These are phyloP conservation scores for Megastigmus dorsalis DNA, from an alignment of 2,888 invertebrate genomes.

Conservation along the genomic window DNA sequence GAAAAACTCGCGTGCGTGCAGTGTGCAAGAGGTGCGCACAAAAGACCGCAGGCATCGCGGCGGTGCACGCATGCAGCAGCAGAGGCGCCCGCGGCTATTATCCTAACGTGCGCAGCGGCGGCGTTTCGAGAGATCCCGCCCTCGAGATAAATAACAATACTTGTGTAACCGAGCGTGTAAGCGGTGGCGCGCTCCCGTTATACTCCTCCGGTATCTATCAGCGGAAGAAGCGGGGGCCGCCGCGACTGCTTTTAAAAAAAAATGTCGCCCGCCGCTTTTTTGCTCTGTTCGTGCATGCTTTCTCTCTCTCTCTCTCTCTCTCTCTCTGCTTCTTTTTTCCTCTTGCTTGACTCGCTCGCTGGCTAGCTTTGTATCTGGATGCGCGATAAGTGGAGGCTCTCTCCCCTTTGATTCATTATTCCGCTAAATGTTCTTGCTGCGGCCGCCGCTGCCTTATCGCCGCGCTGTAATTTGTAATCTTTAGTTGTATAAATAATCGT, in stretches of 20 bases:
- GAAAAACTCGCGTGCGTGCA: too few species aligned
- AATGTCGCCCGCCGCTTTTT: neutral
- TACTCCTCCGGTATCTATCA: slow-evolving; percentile 17
- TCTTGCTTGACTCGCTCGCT: slow-evolving; percentile 15
- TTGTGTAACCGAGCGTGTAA: slow-evolving; percentile 53
- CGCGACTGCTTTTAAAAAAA: slow-evolving; percentile 1
- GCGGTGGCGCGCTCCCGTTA: slow-evolving; percentile 56
- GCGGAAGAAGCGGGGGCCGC: too few species aligned
- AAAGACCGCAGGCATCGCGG: too few species aligned
- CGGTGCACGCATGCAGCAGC: slow-evolving; percentile 41
- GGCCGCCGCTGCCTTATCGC: slow-evolving; percentile 28
- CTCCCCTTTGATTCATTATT: slow-evolving; percentile 39
- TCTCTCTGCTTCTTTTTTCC: neutral
- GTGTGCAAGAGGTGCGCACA: too few species aligned
- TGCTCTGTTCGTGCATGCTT: neutral
- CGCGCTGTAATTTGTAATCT: slow-evolving; percentile 27
- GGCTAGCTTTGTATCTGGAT: slow-evolving; percentile 51
- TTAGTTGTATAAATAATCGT: slow-evolving; percentile 32
- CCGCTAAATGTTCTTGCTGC: slow-evolving; percentile 36
- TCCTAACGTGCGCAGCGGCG: slow-evolving; percentile 61
- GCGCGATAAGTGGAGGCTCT: slow-evolving; percentile 27
- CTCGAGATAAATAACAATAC: slow-evolving; percentile 64
- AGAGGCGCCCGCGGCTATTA: slow-evolving; percentile 65
- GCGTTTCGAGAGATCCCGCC: slow-evolving; percentile 61
- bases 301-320: neutral